A percentile compares a stretch with the other conserved stretches of the same genome.
Conservation (phyloP, 2,888 invertebrate genomes). For the Brenthis hecate region DNA sequence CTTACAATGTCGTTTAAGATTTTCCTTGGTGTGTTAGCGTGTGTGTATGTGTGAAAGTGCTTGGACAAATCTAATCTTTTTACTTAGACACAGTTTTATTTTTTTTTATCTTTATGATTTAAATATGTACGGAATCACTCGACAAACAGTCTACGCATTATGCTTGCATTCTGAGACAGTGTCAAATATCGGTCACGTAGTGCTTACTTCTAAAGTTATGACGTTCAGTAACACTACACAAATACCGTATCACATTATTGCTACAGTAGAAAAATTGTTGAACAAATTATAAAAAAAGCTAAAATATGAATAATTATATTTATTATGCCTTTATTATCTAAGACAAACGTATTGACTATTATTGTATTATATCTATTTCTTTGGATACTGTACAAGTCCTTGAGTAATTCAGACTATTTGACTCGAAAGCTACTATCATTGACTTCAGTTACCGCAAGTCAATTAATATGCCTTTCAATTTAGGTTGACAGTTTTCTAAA, state of each 20-base stretch:
- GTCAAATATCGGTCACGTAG: slow-evolving; percentile 74
- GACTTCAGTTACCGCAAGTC: slow-evolving; percentile 43
- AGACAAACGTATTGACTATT: background rate
- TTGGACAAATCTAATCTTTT: background rate
- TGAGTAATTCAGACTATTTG: slow-evolving; percentile 45
- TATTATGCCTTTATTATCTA: background rate
- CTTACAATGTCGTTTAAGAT: too few species aligned
- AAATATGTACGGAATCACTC: slow-evolving; percentile 46
- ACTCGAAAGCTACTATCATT: slow-evolving; percentile 45
- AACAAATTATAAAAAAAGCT: background rate
- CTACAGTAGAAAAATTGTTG: slow-evolving; percentile 11
- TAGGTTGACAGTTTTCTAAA: slow-evolving; percentile 26
- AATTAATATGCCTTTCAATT: slow-evolving; percentile 49
- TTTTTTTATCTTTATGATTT: slow-evolving; percentile 3
- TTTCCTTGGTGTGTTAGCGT: too few species aligned
- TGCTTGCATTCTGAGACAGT: slow-evolving; percentile 61
- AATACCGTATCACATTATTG: slow-evolving; percentile 52
- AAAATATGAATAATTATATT: background rate
- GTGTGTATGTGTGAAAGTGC: too few species aligned
- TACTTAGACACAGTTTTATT: background rate
- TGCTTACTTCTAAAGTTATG: slow-evolving; percentile 72
- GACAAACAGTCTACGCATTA: slow-evolving; percentile 34
- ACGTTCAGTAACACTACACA: slow-evolving; percentile 63
- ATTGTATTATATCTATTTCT: slow-evolving; percentile 6
- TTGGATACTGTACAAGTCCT: slow-evolving; percentile 39